phyloP scores from a whole-genome alignment of 2,888 invertebrate genomes.

The Dichetophora obliterata region DNA sequence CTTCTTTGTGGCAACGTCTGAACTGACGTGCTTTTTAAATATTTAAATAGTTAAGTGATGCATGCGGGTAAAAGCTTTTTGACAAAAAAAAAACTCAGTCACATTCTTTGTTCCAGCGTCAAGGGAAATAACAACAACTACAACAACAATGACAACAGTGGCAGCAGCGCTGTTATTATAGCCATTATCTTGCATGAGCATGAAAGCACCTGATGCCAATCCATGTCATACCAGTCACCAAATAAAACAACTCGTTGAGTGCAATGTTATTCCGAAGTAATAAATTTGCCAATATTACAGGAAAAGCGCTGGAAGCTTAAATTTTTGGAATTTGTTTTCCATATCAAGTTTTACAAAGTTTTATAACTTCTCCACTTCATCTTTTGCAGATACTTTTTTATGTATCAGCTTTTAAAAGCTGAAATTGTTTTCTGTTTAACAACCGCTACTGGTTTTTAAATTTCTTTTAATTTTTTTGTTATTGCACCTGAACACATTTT shows the following conservation, averaged over 20 bases:
- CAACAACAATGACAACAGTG: background rate
- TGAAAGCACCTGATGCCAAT: constrained; percentile 32
- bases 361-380: no score
- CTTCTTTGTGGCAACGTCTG: constrained; percentile 14
- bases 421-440: background rate
- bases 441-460: no score
- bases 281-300: constrained; percentile 31
- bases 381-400: background rate
- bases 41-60: constrained; percentile 39
- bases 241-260: background rate
- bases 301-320: background rate
- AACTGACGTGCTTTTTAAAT: constrained; percentile 30
- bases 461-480: background rate
- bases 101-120: background rate
- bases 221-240: background rate
- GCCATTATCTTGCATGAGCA: constrained; percentile 29
- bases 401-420: background rate
- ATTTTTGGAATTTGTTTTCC: background rate
- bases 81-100: constrained; percentile 15
- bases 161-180: constrained; percentile 3
- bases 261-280: constrained; percentile 13
- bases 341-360: background rate
- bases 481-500: constrained; percentile 12
- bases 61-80: constrained; percentile 36
- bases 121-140: background rate